These are phyloP conservation scores for Eueides isabella DNA, from an alignment of 1,140 invertebrate species.

Conservation along the genomic window DNA sequence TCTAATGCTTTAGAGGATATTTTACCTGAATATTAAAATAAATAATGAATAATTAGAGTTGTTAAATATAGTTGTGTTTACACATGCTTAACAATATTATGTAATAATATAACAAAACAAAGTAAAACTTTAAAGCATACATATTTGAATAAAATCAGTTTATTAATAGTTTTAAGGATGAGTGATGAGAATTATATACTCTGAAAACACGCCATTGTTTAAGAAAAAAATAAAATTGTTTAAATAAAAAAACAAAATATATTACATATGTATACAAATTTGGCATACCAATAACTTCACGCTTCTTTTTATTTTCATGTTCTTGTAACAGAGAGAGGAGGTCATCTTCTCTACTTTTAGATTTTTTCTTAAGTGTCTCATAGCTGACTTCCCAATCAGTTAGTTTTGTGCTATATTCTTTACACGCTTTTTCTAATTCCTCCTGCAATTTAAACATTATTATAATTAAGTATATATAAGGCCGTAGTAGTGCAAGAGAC, in stretches of 20 bases:
- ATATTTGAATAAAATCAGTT: no score
- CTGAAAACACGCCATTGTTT: no score
- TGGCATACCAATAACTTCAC: constrained; percentile 45
- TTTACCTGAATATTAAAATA: constrained; percentile 47
- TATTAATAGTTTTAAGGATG: no score
- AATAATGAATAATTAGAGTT: constrained; percentile 3
- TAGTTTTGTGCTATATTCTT: constrained; percentile 59
- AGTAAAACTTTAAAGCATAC: no score
- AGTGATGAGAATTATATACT: no score
- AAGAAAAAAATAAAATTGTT: no score
- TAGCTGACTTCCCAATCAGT: constrained; percentile 70
- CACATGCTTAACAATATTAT: no score
- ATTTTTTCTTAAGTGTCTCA: constrained; percentile 65
- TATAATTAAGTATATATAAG: no score
- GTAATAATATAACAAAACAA: no score
- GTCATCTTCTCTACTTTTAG: constrained; percentile 67
- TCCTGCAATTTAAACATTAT: constrained; percentile 45
- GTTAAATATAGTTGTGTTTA: no score
- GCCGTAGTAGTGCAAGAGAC: no score
- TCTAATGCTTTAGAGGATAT: constrained; percentile 36
- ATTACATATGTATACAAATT: not conserved
- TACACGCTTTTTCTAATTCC: constrained; percentile 54
- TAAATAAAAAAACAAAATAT: constrained; percentile 16
- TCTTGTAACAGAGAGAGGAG: constrained; percentile 65
- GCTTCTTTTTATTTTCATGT: constrained; percentile 41